Evolutionary conservation across 1,140 invertebrate genomes (phyloP).

Genomic region (Adoxophyes honmai): DNA sequence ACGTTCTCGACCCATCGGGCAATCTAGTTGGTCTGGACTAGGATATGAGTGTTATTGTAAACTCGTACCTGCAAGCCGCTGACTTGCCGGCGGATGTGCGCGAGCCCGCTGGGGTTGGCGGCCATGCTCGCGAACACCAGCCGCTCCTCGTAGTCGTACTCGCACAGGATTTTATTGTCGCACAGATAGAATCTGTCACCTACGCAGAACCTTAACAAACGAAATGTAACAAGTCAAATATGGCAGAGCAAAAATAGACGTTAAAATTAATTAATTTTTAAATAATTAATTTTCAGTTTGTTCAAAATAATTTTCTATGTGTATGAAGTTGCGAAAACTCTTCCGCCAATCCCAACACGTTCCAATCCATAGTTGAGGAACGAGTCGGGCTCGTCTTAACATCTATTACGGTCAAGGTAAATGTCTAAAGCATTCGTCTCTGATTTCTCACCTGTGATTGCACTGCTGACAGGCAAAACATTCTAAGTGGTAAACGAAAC

Average conservation of each 20-base stretch:
- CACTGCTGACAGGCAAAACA: slow-evolving; percentile 98
- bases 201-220: slow-evolving; percentile 92
- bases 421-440: background rate
- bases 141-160: slow-evolving; percentile 95
- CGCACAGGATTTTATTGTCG: slow-evolving; percentile 96
- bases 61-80: slow-evolving; percentile 84
- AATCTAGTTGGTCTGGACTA: slow-evolving; percentile 23
- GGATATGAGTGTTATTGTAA: slow-evolving; percentile 24
- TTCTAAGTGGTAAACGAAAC: slow-evolving; percentile 96
- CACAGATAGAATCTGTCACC: slow-evolving; percentile 95
- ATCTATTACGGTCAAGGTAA: too few species aligned
- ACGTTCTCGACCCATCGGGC: background rate
- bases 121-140: slow-evolving; percentile 93
- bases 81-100: slow-evolving; percentile 92
- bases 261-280: too few species aligned
- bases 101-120: slow-evolving; percentile 90
- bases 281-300: too few species aligned
- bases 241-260: too few species aligned
- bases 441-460: slow-evolving; percentile 89
- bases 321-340: too few species aligned
- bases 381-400: too few species aligned
- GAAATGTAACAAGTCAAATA: background rate
- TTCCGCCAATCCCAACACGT: too few species aligned
- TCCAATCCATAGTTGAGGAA: too few species aligned
- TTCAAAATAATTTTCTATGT: too few species aligned